Conservation (phyloP, 2,888 invertebrate genomes). For the Resseliella maxima region DNA sequence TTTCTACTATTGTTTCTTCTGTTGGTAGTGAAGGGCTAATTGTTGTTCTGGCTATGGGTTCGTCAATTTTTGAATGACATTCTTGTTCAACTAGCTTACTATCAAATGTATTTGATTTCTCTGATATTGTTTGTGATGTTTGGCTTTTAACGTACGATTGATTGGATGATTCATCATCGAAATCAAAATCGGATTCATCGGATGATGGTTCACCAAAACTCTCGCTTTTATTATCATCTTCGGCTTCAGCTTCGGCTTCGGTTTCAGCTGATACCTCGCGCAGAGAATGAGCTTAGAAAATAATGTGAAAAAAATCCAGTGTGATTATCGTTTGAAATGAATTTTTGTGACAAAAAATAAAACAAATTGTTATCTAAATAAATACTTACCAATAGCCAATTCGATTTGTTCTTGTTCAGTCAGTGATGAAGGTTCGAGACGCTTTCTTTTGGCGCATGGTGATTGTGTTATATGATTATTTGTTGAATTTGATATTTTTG, state of each 20-base stretch:
- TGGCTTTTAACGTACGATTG: conserved; percentile 41
- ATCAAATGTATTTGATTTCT: conserved; percentile 34
- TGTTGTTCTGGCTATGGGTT: background rate
- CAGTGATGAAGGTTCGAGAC: conserved; percentile 59
- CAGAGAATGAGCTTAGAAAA: background rate
- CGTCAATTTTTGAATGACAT: background rate
- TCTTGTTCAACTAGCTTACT: conserved; percentile 5
- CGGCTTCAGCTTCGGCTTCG: background rate
- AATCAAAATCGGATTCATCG: conserved; percentile 30
- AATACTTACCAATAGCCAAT: conserved; percentile 63
- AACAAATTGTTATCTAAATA: background rate
- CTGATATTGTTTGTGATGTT: conserved; percentile 26
- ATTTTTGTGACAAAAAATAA: too few species aligned
- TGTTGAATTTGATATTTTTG: conserved; percentile 7
- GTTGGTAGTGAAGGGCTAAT: too few species aligned
- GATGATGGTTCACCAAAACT: conserved; percentile 24
- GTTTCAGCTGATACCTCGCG: background rate
- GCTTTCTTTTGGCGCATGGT: background rate
- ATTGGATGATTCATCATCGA: conserved; percentile 25
- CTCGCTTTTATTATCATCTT: conserved; percentile 19
- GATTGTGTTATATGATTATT: conserved; percentile 1
- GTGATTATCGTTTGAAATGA: too few species aligned
- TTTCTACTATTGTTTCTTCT: background rate
- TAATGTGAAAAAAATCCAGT: background rate
- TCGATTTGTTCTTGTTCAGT: conserved; percentile 66